Conservation (phyloP, 2,888 invertebrate genomes). For the Habrosyne pyritoides region DNA sequence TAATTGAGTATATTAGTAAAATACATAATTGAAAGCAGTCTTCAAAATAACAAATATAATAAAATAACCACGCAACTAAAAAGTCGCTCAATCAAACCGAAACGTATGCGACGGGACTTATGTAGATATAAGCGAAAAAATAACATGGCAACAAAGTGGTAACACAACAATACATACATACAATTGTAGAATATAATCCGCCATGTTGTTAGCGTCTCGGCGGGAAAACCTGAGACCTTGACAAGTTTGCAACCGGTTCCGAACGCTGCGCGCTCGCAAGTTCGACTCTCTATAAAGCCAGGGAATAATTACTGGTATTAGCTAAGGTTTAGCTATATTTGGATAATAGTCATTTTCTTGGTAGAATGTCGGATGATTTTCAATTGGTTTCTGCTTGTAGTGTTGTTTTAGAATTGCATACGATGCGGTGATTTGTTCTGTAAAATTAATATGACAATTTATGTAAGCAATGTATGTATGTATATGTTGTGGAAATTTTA, state of each 20-base stretch:
- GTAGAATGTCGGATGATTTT: neutral
- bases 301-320: slow-evolving; percentile 19
- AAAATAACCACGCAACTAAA: neutral
- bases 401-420: too few relatives aligned
- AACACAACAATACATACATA: slow-evolving; percentile 23
- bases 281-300: slow-evolving; percentile 29
- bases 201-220: slow-evolving; percentile 54
- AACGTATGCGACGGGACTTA: neutral
- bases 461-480: too few relatives aligned
- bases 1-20: too few relatives aligned
- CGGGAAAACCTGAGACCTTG: slow-evolving; percentile 79
- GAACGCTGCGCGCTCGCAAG: slow-evolving; percentile 45
- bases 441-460: too few relatives aligned
- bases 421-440: too few relatives aligned
- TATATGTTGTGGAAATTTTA: too few relatives aligned
- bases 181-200: slow-evolving; percentile 40
- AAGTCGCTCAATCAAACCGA: neutral
- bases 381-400: slow-evolving; percentile 8
- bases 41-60: neutral
- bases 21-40: too few relatives aligned
- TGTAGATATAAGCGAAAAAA: slow-evolving; percentile 11
- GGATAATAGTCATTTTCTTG: slow-evolving; percentile 8
- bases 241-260: slow-evolving; percentile 62
- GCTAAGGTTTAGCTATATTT: slow-evolving; percentile 5
- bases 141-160: slow-evolving; percentile 42